Conservation (phyloP, 2,888 invertebrate genomes). For the Augiades crinisus region DNA sequence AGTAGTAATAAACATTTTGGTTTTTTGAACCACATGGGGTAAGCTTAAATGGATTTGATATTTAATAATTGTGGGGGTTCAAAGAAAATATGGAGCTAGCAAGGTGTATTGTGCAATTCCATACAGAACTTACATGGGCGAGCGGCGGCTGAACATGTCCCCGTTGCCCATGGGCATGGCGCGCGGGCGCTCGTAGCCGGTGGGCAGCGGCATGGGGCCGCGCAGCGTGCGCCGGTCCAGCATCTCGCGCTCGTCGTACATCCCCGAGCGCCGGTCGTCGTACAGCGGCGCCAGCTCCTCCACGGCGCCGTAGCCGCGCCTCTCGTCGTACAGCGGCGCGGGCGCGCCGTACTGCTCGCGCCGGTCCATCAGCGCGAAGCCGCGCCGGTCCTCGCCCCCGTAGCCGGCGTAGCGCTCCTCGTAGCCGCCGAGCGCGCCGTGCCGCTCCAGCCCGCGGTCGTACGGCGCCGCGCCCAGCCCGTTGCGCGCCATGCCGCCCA, state of each 20-base stretch:
- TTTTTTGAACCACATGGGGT: no score
- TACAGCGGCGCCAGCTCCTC: constrained; percentile 40
- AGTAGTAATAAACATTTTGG: no score
- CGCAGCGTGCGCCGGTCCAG: constrained; percentile 58
- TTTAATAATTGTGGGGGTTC: no score
- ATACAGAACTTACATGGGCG: constrained; percentile 54
- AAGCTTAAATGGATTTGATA: no score
- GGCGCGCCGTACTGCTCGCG: constrained; percentile 64
- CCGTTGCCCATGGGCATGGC: constrained; percentile 62
- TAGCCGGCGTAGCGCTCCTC: constrained; percentile 65
- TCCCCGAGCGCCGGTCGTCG: constrained; percentile 55
- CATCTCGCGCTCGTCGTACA: constrained; percentile 67
- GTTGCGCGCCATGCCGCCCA: constrained; percentile 45
- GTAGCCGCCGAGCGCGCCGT: constrained; percentile 45
- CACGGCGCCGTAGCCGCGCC: constrained; percentile 45
- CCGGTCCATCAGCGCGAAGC: constrained; percentile 67
- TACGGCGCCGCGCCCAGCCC: constrained; percentile 76
- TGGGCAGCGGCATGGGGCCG: constrained; percentile 46
- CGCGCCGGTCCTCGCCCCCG: constrained; percentile 70
- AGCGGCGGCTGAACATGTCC: constrained; percentile 76
- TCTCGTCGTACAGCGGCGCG: constrained; percentile 50
- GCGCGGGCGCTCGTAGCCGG: constrained; percentile 52
- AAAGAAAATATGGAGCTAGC: no score
- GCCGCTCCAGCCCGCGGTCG: constrained; percentile 53
- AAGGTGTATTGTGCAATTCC: no score